phyloP scores from a whole-genome alignment of 1,140 invertebrate genomes.

The Drosophila carrolli region DNA sequence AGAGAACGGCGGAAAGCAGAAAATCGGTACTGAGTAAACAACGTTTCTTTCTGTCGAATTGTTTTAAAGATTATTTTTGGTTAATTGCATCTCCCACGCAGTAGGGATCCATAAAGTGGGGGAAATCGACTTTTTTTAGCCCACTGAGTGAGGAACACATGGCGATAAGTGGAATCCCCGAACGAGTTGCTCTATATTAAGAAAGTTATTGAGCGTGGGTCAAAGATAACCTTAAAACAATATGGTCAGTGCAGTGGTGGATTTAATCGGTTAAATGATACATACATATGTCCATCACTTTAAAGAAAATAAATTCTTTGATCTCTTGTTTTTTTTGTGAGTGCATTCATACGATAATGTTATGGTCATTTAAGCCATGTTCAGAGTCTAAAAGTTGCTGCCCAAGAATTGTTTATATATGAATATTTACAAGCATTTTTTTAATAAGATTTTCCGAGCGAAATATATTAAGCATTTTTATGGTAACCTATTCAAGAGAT shows the following conservation, averaged over 20 bases:
- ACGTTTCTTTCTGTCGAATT: neutral
- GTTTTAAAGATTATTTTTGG: slow-evolving; percentile 28
- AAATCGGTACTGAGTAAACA: slow-evolving; percentile 9
- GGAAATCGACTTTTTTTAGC: slow-evolving; percentile 10
- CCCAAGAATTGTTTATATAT: no score
- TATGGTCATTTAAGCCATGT: no score
- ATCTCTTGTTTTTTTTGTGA: no score
- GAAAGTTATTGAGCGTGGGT: slow-evolving; percentile 21
- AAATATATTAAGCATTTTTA: no score
- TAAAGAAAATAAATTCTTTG: no score
- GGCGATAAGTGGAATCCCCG: slow-evolving; percentile 10
- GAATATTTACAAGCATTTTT: no score
- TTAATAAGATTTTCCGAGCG: no score
- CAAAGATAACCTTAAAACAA: slow-evolving; percentile 19
- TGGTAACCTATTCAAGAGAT: no score
- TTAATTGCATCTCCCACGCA: slow-evolving; percentile 45
- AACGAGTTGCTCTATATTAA: slow-evolving; percentile 6
- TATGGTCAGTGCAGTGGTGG: neutral
- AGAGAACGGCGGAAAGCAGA: neutral
- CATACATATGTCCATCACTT: no score
- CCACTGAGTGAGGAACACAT: slow-evolving; percentile 17
- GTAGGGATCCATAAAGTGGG: slow-evolving; percentile 16
- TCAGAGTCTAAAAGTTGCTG: no score
- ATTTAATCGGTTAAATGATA: no score
- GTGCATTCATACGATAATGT: no score